phyloP scores from a whole-genome alignment of 2,888 invertebrate species.

The Paralinhomoeus sp. region DNA sequence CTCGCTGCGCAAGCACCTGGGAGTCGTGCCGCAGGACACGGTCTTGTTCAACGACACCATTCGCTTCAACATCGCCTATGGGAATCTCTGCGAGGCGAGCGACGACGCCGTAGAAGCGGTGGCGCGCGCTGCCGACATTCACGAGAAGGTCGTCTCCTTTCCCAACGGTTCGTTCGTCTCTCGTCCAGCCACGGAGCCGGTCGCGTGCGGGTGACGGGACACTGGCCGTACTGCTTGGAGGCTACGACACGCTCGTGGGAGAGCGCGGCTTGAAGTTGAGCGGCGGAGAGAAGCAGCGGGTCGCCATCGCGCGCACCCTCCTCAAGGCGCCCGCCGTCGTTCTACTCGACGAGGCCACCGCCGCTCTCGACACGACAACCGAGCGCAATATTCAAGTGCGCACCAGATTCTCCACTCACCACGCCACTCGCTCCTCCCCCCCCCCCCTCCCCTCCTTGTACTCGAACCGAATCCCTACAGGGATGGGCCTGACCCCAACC shows the following conservation, averaged over 20 bases:
- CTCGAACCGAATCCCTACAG: too few relatives aligned
- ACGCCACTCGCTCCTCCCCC: not conserved
- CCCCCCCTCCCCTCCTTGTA: too few relatives aligned
- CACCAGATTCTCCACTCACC: not conserved
- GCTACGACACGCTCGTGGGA: conserved; percentile 42
- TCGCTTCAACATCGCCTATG: conserved; percentile 80
- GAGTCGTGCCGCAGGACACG: conserved; percentile 34
- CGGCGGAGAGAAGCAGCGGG: conserved; percentile 90
- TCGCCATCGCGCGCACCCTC: conserved; percentile 82
- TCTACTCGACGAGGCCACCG: conserved; percentile 30
- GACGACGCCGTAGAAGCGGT: conserved; percentile 57
- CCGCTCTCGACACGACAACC: conserved; percentile 78
- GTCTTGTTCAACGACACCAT: conserved; percentile 26
- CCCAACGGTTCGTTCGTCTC: conserved; percentile 55
- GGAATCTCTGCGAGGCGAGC: conserved; percentile 49
- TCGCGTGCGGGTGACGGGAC: too few relatives aligned
- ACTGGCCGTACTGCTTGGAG: too few relatives aligned
- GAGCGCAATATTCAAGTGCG: conserved; percentile 56
- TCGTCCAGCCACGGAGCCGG: too few relatives aligned
- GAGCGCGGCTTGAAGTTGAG: conserved; percentile 79
- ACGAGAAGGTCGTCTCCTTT: conserved; percentile 67
- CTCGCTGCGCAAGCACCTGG: conserved; percentile 31
- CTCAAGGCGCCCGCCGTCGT: conserved; percentile 40
- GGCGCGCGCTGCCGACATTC: conserved; percentile 75
- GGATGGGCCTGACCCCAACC: too few relatives aligned